These are phyloP conservation scores for Rhagonycha lutea DNA, from an alignment of 2,888 invertebrate genomes.

Conservation along the genomic window DNA sequence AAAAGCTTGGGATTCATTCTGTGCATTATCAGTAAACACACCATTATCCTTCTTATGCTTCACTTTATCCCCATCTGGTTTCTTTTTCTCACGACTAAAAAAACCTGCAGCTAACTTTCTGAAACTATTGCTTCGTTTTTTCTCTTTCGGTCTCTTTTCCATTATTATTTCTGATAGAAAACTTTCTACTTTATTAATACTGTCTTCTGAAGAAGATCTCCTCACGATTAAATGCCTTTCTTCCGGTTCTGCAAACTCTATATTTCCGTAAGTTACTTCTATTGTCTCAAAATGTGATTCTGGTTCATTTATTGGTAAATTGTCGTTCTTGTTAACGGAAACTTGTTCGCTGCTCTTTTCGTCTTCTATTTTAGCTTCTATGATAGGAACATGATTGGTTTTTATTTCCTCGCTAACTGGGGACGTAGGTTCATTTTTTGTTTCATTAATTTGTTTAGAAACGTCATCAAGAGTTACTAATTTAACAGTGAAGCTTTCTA, in stretches of 20 bases:
- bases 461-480: not conserved
- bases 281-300: not conserved
- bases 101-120: slow-evolving; percentile 45
- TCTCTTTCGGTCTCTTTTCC: slow-evolving; percentile 46
- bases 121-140: slow-evolving; percentile 50
- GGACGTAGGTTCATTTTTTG: not conserved
- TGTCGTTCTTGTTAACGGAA: not conserved
- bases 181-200: slow-evolving; percentile 44
- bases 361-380: not conserved
- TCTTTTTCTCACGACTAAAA: slow-evolving; percentile 51
- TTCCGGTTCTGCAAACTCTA: slow-evolving; percentile 35
- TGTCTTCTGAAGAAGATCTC: slow-evolving; percentile 46
- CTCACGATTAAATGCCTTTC: slow-evolving; percentile 34
- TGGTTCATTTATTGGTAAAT: not conserved
- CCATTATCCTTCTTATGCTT: slow-evolving; percentile 45
- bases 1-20: slow-evolving; percentile 50
- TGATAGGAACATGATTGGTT: not conserved
- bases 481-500: slow-evolving; percentile 4
- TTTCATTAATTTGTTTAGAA: not conserved
- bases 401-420: not conserved
- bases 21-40: slow-evolving; percentile 41
- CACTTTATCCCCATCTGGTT: slow-evolving; percentile 43
- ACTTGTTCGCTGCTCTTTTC: not conserved
- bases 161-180: slow-evolving; percentile 47
- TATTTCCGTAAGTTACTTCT: slow-evolving; percentile 14